Evolutionary conservation across 2,888 invertebrate genomes (phyloP), one percentile per base, ranked within the genome.

Genomic region (Ichneumoninae sp.): DNA sequence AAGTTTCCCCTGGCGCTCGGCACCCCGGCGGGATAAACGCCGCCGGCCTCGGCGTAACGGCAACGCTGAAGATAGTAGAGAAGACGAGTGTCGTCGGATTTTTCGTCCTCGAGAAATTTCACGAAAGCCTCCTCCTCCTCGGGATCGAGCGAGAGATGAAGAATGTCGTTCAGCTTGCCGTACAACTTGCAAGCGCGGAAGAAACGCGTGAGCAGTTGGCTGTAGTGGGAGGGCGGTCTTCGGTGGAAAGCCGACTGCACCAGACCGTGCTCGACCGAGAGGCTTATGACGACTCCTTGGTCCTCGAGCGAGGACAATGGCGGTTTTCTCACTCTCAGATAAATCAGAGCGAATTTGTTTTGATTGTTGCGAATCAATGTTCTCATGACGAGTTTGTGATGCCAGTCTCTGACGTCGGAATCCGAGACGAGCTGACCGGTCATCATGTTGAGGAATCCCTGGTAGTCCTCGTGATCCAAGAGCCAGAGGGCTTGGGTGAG

Each of bases 401-500:
- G 97, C 97, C 97, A 97, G 10, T 95, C 94, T 36, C 95, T 95
- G 19, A 97, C 94, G 30, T 96, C 95, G 1, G 89, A 90, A 26
- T 90, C 90, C 0, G 86, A 88, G 2, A 93, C 89, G 19, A 92
- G 86, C 71, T 92, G 91, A 0, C 92, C 92, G 3, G 91, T 92
- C 84, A 93, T 90, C 69, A 90, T 91, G 16, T 93, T 91, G 26
- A 93, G 83, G 33, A 93, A 93, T 3, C 91, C 97, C 93, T 96
- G 95, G 93, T 96, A 97, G 91, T 97, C 96, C 82, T 96, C 96
- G 90, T 98, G 98, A 94, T 98, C 98, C 16, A 98, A 94, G 88
- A 97, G 96, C 98, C 98, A 98, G 92, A 98, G 97, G 0, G 97
- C 98, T 90, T 97, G 97, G 0, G 97, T 96, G 0, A 97, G 95